These are phyloP conservation scores for Caenorhabditis auriculariae DNA, from an alignment of 2,888 invertebrate species.

Conservation along the genomic window DNA sequence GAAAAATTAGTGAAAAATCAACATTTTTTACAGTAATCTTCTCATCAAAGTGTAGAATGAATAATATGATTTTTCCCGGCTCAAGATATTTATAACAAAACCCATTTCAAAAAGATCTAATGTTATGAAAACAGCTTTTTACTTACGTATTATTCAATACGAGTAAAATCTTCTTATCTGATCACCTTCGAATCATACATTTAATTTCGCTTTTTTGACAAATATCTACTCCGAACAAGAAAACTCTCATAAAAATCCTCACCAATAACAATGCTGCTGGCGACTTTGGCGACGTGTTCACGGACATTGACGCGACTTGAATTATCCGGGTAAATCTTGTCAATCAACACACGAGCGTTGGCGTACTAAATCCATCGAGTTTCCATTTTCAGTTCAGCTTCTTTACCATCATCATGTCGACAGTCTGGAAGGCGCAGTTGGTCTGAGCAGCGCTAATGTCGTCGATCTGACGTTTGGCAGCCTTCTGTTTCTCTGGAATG, in stretches of 20 bases:
- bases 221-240: no score
- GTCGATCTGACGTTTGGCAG: conserved; percentile 14
- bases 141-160: neutral
- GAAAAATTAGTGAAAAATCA: no score
- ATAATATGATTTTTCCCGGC: no score
- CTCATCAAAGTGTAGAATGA: no score
- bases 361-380: conserved; percentile 30
- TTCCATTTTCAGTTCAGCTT: neutral
- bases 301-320: conserved; percentile 27
- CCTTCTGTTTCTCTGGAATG: no score
- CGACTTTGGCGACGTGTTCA: conserved; percentile 42
- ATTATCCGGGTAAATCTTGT: conserved; percentile 44
- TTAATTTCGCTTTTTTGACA: no score
- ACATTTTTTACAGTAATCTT: no score
- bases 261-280: conserved; percentile 38
- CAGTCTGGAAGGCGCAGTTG: conserved; percentile 39
- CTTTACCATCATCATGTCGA: conserved; percentile 23
- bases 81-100: neutral
- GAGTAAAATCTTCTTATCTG: neutral
- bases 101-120: conserved; percentile 1
- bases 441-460: conserved; percentile 10
- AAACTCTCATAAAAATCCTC: neutral
- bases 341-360: conserved; percentile 54
- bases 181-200: no score
- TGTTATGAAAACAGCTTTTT: neutral